Evolutionary conservation across 2,797 vertebrate species (phyloP), one percentile per base, ranked within the genome.

Genomic region (Acestrorhynchus altus): DNA sequence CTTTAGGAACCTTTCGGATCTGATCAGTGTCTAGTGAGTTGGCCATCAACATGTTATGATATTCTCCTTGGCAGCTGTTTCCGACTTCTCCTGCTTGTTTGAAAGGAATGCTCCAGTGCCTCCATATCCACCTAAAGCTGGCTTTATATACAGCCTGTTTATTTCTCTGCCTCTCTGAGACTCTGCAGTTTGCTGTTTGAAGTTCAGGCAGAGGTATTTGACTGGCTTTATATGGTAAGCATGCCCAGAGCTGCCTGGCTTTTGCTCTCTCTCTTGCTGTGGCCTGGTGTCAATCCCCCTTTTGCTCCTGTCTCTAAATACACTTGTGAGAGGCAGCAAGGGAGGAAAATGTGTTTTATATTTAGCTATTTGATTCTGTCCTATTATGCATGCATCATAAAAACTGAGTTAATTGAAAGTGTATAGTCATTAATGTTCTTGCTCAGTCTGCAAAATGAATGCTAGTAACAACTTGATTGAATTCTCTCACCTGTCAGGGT

Each of bases 171-270:
- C 71, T 65, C 42, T 49, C 35, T 24, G 31, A 71, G 65, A 65
- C 39, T 57, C 49, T 44, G 65, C 61, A 60, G 22, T 20, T 60
- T 73, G 69, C 44, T 72, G 61, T 77, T 77, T 81, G 69, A 77
- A 72, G 20, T 75, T 78, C 63, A 78, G 63, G 77, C 28, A 20
- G 47, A 70, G n/a, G 16, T 46, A 75, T 75, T 60, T 70, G 57
- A 44, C 26, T 75, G 57, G 47, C 47, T 72, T 83, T 80, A 83
- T 77, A 74, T 72, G 18, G 35, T 67, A 70, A 83, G 52, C 66
- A 73, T 73, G 70, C 69, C 35, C 51, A 9, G 64, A 83, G 74
- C 51, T 35, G 57, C 18, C 51, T 80, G 74, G 73, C 46, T 77
- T 77, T 77, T 71, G 65, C 46, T 80, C 63, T 77, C 51, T 74